Evolutionary conservation across 2,888 invertebrate genomes (phyloP).

Genomic region (Platycnemis pennipes): DNA sequence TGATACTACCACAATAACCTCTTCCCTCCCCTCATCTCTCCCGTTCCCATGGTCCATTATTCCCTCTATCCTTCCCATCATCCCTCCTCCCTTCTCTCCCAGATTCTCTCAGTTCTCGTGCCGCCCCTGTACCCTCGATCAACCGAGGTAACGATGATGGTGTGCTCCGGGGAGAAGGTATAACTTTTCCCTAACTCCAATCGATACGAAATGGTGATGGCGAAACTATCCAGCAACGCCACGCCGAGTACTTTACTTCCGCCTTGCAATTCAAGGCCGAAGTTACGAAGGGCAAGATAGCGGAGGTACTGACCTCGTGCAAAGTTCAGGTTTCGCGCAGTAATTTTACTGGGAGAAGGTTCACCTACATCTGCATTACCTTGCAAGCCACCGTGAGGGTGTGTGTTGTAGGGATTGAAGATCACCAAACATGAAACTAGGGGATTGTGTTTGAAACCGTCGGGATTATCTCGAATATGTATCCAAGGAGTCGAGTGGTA

Average conservation of each 20-base stretch:
- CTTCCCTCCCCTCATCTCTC: background rate
- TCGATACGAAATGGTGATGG: background rate
- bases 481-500: too few relatives aligned
- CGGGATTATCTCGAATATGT: too few relatives aligned
- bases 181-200: background rate
- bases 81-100: background rate
- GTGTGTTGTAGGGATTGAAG: too few relatives aligned
- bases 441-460: too few relatives aligned
- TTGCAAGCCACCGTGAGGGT: too few relatives aligned
- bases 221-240: background rate
- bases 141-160: background rate
- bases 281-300: too few relatives aligned
- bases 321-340: too few relatives aligned
- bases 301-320: too few relatives aligned
- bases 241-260: background rate
- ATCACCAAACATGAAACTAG: too few relatives aligned
- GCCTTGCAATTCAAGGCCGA: too few relatives aligned
- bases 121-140: background rate
- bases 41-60: background rate
- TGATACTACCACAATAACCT: background rate
- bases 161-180: background rate
- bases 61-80: background rate
- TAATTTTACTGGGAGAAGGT: too few relatives aligned
- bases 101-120: background rate
- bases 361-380: too few relatives aligned